These are phyloP conservation scores for Pagetopsis macropterus DNA, from an alignment of 2,797 vertebrate genomes.

Conservation along the genomic window DNA sequence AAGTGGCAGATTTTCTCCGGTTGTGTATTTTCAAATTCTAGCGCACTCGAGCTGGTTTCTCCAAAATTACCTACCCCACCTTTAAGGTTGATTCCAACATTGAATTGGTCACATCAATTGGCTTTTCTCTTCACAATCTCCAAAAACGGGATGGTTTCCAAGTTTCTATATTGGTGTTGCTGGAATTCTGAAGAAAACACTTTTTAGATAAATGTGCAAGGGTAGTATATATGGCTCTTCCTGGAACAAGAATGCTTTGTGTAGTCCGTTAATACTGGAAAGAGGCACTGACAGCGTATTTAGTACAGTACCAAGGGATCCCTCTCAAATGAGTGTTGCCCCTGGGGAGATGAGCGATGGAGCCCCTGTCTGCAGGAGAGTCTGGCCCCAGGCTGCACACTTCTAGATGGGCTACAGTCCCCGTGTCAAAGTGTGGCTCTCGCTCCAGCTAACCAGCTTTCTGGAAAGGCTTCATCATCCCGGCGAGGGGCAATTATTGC, in stretches of 20 bases:
- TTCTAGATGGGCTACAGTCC: slow-evolving; percentile 1
- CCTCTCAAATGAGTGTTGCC: slow-evolving; percentile 12
- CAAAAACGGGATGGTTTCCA: no score
- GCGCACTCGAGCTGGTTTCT: no score
- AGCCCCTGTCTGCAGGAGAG: neutral
- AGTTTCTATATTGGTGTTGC: neutral
- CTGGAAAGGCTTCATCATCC: slow-evolving; percentile 39
- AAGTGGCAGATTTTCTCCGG: no score
- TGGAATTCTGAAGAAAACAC: neutral
- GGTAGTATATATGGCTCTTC: neutral
- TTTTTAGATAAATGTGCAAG: neutral
- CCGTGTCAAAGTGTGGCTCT: slow-evolving; percentile 1
- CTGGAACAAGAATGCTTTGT: neutral
- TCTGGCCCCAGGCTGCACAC: slow-evolving; percentile 1
- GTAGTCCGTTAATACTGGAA: neutral
- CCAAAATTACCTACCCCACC: no score
- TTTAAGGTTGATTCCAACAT: no score
- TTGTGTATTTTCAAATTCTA: no score
- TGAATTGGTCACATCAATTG: neutral
- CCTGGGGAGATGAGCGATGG: slow-evolving; percentile 3
- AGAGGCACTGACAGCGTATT: slow-evolving; percentile 24
- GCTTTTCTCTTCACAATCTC: neutral
- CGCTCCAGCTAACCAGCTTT: slow-evolving; percentile 39
- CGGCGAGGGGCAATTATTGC: slow-evolving; percentile 51
- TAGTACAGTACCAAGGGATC: neutral